Evolutionary conservation across 2,888 invertebrate species (phyloP), one percentile per base, ranked within the genome.

Genomic region (Sarcophaga caerulescens): DNA sequence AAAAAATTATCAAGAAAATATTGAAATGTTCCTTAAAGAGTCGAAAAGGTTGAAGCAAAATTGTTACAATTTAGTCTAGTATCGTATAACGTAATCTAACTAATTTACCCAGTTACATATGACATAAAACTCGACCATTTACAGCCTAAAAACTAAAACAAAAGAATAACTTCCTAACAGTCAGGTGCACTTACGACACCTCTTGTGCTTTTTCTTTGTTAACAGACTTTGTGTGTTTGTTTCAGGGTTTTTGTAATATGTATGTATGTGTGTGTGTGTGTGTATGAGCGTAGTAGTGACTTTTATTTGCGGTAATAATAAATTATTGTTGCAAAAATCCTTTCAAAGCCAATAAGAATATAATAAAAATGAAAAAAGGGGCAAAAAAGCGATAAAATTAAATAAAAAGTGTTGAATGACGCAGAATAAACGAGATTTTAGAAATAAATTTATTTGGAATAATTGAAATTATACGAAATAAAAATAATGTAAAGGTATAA

Each of bases 281-380:
- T 14, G n/a, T 63, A 12, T 63, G 5, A 3, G 11, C 5, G 23
- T 21, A 73, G 63, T 2, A 35, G 25, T 23, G 45, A 75, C 14
- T 69, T 75, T 69, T 75, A 25, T 69, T 57, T 75, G 75, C 45
- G 63, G 4, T 59, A 23, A 35, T 70, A 65, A 70, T 70, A 65
- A 81, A 70, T 70, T 59, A 75, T 60, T 70, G 23, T 76, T 75
- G 69, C 23, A 19, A 63, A 69, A 74, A n/a, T 60, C n/a, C 60
- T 60, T 60, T 60, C 19, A 60, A 21, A 21, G 60, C 21, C 52
- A 52, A 52, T 35, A 35, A 35, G 35, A 35, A 35, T 35, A 52
- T 23, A 17, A 8, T 23, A 8, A 52, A 63, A n/a, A 12, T 21
- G 4, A 35, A 44, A 62, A 79, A 10, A 1, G 11, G 8, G 2